Conservation (phyloP, 2,888 invertebrate genomes). For the Dolichopus griseipennis region DNA sequence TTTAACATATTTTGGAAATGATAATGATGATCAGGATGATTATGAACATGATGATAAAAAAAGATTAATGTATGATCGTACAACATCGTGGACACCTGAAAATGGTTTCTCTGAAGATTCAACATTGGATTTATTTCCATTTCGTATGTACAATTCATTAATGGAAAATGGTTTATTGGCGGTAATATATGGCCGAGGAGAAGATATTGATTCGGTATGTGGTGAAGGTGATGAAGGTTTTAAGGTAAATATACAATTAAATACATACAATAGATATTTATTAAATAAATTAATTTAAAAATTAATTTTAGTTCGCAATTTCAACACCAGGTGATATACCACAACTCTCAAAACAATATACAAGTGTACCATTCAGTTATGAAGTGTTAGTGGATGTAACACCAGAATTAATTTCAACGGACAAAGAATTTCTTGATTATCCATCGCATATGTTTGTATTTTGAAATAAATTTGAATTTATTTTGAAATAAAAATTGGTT, state of each 20-base stretch:
- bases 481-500: background rate
- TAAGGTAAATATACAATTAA: slow-evolving; percentile 11
- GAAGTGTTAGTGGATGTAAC: slow-evolving; percentile 57
- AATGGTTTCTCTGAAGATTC: slow-evolving; percentile 8
- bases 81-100: slow-evolving; percentile 12
- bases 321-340: slow-evolving; percentile 22
- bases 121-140: slow-evolving; percentile 10
- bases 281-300: background rate
- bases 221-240: slow-evolving; percentile 15
- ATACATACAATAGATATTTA: background rate
- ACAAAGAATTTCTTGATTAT: slow-evolving; percentile 50
- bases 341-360: slow-evolving; percentile 48
- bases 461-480: background rate
- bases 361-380: slow-evolving; percentile 54
- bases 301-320: slow-evolving; percentile 11
- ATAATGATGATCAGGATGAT: background rate
- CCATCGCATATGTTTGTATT: slow-evolving; percentile 42
- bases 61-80: background rate
- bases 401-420: slow-evolving; percentile 62
- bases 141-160: slow-evolving; percentile 10
- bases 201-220: slow-evolving; percentile 12
- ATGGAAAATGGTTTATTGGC: slow-evolving; percentile 11
- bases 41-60: background rate
- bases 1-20: background rate
- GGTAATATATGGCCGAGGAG: slow-evolving; percentile 1